These are phyloP conservation scores for Caenorhabditis becei DNA, from an alignment of 2,888 invertebrate genomes.

Conservation along the genomic window DNA sequence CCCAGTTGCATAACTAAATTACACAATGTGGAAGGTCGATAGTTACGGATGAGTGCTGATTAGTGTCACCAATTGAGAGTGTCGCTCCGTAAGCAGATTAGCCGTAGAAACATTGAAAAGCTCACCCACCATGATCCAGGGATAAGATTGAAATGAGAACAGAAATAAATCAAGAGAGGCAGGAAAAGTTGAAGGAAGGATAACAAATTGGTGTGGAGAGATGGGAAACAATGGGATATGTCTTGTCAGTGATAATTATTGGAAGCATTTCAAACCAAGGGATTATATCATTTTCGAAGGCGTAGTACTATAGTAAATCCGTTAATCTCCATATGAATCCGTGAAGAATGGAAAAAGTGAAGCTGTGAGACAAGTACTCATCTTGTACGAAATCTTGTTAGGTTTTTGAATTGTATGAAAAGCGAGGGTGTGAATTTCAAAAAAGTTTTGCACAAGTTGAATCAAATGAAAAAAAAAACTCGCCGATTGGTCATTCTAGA, in stretches of 20 bases:
- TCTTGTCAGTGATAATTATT: slow-evolving; percentile 35
- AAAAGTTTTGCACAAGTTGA: background rate
- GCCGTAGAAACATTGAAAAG: slow-evolving; percentile 26
- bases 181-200: slow-evolving; percentile 5
- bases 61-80: slow-evolving; percentile 38
- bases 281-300: too few relatives aligned
- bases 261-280: slow-evolving; percentile 1
- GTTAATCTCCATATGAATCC: too few relatives aligned
- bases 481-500: background rate
- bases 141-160: slow-evolving; percentile 5
- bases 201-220: slow-evolving; percentile 42
- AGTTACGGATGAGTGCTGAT: slow-evolving; percentile 49
- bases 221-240: slow-evolving; percentile 7
- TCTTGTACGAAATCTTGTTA: slow-evolving; percentile 17
- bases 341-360: background rate
- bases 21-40: slow-evolving; percentile 22
- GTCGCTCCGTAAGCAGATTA: slow-evolving; percentile 45
- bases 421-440: background rate
- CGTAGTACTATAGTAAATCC: too few relatives aligned
- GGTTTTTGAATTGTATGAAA: background rate
- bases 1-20: too few relatives aligned
- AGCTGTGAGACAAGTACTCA: background rate
- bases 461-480: background rate
- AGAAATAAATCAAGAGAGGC: slow-evolving; percentile 32
- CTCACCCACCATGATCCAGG: background rate